These are phyloP conservation scores for Periophthalmus modestus DNA, from an alignment of 2,113 vertebrate genomes.

Conservation along the genomic window DNA sequence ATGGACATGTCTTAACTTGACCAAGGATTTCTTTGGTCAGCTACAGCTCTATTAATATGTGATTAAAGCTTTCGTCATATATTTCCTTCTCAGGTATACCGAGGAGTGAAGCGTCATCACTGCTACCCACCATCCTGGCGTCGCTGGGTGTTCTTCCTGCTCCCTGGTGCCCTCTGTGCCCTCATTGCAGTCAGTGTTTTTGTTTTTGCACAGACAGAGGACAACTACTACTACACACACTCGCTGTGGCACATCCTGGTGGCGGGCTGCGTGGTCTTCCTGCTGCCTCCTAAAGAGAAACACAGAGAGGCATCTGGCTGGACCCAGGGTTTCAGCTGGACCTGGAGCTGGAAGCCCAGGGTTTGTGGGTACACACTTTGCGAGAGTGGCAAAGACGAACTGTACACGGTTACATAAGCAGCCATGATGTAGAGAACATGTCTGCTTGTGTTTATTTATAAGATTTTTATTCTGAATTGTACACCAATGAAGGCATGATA, in stretches of 20 bases:
- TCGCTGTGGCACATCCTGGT: slow-evolving; percentile 95
- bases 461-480: not conserved
- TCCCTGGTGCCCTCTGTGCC: slow-evolving; percentile 85
- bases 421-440: not conserved
- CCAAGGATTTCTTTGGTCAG: not conserved
- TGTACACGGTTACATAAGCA: slow-evolving; percentile 80
- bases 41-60: not conserved
- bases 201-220: slow-evolving; percentile 87
- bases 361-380: slow-evolving; percentile 91
- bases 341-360: slow-evolving; percentile 77
- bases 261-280: slow-evolving; percentile 86
- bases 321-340: slow-evolving; percentile 55
- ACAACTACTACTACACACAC: slow-evolving; percentile 96
- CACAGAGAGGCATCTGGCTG: slow-evolving; percentile 62
- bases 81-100: slow-evolving; percentile 76
- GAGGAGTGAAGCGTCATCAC: slow-evolving; percentile 77
- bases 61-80: not conserved
- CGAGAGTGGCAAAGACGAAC: slow-evolving; percentile 84
- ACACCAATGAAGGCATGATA: not conserved
- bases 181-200: slow-evolving; percentile 85
- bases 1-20: not conserved
- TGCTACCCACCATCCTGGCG: slow-evolving; percentile 93
- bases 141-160: slow-evolving; percentile 90
- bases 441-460: not conserved
- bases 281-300: slow-evolving; percentile 86